A percentile compares a stretch with the other conserved stretches of the same genome.
Evolutionary conservation across 2,113 vertebrate species (phyloP).

Genomic region (Apodemus speciosus): DNA sequence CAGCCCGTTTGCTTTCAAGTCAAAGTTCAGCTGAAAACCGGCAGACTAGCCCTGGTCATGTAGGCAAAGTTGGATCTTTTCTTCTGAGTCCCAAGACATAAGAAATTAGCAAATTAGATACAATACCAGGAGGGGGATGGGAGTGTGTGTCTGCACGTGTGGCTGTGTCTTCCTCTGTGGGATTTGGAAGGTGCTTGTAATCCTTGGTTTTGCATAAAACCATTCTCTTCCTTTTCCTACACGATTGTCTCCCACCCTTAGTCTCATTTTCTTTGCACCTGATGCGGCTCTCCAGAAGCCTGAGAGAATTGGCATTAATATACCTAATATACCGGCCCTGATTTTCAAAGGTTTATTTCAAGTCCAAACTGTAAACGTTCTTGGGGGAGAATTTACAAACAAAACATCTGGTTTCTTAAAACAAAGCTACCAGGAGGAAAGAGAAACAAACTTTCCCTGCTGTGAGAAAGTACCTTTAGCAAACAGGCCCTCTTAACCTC

Average conservation of each 20-base stretch:
- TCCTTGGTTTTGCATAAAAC: not conserved
- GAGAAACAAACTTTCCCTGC: slow-evolving; percentile 86
- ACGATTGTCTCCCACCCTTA: not conserved
- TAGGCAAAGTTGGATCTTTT: not conserved
- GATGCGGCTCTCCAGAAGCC: not conserved
- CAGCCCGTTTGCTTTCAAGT: not conserved
- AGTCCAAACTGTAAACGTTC: slow-evolving; percentile 81
- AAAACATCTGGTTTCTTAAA: slow-evolving; percentile 87
- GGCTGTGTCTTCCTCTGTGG: not conserved
- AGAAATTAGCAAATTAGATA: not conserved
- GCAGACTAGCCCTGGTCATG: fast-evolving
- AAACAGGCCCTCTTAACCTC: slow-evolving; percentile 78
- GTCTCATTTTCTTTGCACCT: not conserved
- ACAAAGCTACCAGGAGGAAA: slow-evolving; percentile 79
- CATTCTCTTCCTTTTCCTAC: not conserved
- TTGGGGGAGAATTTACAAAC: slow-evolving; percentile 84
- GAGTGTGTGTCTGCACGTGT: fast-evolving
- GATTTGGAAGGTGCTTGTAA: not conserved
- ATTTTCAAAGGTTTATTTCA: slow-evolving; percentile 79
- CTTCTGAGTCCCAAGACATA: not conserved
- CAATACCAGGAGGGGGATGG: not conserved
- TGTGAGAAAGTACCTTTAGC: slow-evolving; percentile 82
- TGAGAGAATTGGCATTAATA: slow-evolving; percentile 50
- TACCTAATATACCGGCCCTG: slow-evolving; percentile 34
- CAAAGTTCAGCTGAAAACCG: not conserved